Percentiles rank a stretch among this genome's conserved stretches.
These are phyloP conservation scores for Lochmaea capreae DNA, from an alignment of 2,888 invertebrate species.

Conservation along the genomic window DNA sequence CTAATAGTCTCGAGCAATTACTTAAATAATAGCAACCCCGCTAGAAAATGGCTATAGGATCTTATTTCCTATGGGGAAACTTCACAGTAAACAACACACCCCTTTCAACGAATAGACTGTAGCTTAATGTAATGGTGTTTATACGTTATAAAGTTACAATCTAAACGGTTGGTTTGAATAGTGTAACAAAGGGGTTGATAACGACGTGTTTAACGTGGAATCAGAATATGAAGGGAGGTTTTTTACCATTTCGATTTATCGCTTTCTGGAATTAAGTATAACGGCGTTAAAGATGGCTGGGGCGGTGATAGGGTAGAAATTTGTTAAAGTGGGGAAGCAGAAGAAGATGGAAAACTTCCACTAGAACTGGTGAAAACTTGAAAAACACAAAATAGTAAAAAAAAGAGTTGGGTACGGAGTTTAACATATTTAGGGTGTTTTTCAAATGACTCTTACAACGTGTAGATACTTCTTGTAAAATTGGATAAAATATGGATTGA, in stretches of 20 bases:
- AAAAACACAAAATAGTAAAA: too few species aligned
- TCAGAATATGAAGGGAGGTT: conserved; percentile 56
- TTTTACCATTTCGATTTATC: conserved; percentile 50
- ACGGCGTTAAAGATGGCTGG: conserved; percentile 29
- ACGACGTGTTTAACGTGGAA: conserved; percentile 59
- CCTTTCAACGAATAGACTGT: conserved; percentile 49
- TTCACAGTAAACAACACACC: conserved; percentile 61
- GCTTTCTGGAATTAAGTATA: conserved; percentile 37
- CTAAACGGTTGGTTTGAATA: conserved; percentile 51
- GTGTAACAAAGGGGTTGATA: conserved; percentile 61
- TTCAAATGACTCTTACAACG: too few species aligned
- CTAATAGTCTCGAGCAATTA: conserved; percentile 65
- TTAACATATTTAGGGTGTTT: too few species aligned
- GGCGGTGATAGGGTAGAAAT: neutral
- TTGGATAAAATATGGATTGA: too few species aligned
- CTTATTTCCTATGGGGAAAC: conserved; percentile 64
- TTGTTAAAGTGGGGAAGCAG: neutral
- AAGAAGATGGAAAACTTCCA: too few species aligned
- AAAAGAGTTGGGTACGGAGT: too few species aligned
- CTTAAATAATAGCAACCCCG: conserved; percentile 65
- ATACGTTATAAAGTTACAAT: conserved; percentile 38
- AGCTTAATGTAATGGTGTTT: conserved; percentile 20
- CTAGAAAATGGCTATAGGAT: conserved; percentile 64
- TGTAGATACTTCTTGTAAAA: too few species aligned
- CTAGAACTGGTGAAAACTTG: too few species aligned